Evolutionary conservation across 2,888 invertebrate species (phyloP), one percentile per base, ranked within the genome.

Genomic region (Athalia circularis): DNA sequence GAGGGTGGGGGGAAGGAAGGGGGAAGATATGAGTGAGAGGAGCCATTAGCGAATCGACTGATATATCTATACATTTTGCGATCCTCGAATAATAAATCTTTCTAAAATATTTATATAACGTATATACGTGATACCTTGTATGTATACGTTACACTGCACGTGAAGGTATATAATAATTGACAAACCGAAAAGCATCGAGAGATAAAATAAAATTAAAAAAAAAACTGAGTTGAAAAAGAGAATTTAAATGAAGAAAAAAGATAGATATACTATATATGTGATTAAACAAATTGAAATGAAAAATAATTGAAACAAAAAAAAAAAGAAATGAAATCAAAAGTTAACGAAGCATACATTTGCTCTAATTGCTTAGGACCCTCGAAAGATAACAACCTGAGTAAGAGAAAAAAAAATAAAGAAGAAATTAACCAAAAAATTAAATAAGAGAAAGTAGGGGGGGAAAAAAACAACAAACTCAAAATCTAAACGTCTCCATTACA

Each of bases 301-400:
- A 43, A 62, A 47, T 15, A 47, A 50, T 3, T 45, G 75, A 75
- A 29, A 5, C 29, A 48, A 13, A 47, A 61, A 61, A 61, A n/a
- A 61, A 61, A n/a, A 61, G 11, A 62, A 62, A 9, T 3, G 29
- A 29, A 29, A 29, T 29, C 29, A 5, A 64, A 67, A n/a, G 77
- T 48, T 77, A 67, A 77, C 70, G 77, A 61, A 70, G 45, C 9
- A 61, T 15, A 70, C 13, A 52, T 68, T 52, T 52, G 50, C 52
- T 72, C n/a, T 7, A 47, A 45, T 43, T 57, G 43, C 43, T 29
- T 29, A 29, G 29, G 29, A 29, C 29, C 29, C 29, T 29, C 29
- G 29, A 29, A 29, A 29, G 29, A 72, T 72, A 72, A 72, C 72
- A 52, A 72, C 45, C 72, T 29, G 29, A 29, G 29, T 29, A 29